Evolutionary conservation across 1,140 invertebrate genomes (phyloP), one percentile per base, ranked within the genome.

Genomic region (Zaprionus kolodkinae): DNA sequence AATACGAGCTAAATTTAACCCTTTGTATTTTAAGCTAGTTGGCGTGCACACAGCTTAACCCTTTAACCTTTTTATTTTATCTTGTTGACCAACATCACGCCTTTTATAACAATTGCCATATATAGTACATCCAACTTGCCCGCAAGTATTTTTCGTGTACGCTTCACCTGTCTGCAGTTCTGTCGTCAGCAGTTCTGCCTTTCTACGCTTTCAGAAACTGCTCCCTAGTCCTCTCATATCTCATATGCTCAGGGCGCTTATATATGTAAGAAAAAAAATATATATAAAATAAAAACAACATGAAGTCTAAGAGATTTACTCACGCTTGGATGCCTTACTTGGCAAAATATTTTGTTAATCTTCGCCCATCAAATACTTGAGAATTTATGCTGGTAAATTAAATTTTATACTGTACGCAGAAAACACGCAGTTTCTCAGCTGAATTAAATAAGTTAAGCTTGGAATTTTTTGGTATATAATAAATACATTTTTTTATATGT

Each of bases 181-280:
- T 66, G 66, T 78, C 61, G 75, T 66, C 64, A 72, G 43, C 76
- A 61, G 72, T 38, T 57, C n/a, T 35, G 56, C 62, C 43, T 40
- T 43, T 38, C 36, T 21, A 33, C 38, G 38, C n/a, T 45, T n/a
- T 7, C 40, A 43, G 38, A n/a, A 13, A 40, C 2, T 7, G 45
- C 11, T 50, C 3, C 11, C 4, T 50, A 21, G 45, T 50, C 17
- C 21, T 4, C 7, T 7, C 21, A 17, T 43, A 43, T 9, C 40
- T 43, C n/a, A 45, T 2, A 45, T 15, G 7, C 45, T n/a, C 45
- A 10, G 17, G 17, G 17, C 21, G 17, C 5, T 25, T 25, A 6
- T 50, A 17, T 38, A 38, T n/a, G n/a, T n/a, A n/a, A n/a, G n/a
- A n/a, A 13, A 17, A 21, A 25, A 13, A 11, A 21, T 2, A 21